These are phyloP conservation scores for Lepidocyrtoides sp. DNA, from an alignment of 2,888 invertebrate genomes.

Conservation along the genomic window DNA sequence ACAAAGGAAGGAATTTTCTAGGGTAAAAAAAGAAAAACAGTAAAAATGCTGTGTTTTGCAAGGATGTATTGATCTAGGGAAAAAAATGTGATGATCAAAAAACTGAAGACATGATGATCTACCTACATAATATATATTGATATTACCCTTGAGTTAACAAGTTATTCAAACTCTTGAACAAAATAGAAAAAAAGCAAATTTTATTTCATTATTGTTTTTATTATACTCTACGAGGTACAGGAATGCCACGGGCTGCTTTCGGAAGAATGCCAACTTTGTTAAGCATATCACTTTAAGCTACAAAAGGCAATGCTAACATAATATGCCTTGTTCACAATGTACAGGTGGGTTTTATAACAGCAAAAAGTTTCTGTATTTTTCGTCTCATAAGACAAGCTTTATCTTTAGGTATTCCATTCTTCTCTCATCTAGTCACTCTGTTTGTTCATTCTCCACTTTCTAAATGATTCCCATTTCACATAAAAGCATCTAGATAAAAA, in stretches of 20 bases:
- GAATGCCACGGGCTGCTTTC: neutral
- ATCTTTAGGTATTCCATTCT: neutral
- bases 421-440: neutral
- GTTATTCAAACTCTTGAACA: neutral
- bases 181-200: neutral
- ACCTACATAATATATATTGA: neutral
- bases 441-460: neutral
- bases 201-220: neutral
- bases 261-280: no score
- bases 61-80: neutral
- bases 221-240: neutral
- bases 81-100: neutral
- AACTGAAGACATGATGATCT: neutral
- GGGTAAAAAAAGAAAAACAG: no score
- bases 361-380: no score
- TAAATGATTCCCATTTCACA: neutral
- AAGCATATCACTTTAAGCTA: no score
- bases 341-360: no score
- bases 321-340: no score
- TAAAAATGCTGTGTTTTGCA: neutral
- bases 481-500: no score
- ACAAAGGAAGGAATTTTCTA: no score
- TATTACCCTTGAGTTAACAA: neutral
- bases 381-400: no score
- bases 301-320: no score